phyloP scores from a whole-genome alignment of 2,888 invertebrate species.

The Acanthosepion pharaonis region DNA sequence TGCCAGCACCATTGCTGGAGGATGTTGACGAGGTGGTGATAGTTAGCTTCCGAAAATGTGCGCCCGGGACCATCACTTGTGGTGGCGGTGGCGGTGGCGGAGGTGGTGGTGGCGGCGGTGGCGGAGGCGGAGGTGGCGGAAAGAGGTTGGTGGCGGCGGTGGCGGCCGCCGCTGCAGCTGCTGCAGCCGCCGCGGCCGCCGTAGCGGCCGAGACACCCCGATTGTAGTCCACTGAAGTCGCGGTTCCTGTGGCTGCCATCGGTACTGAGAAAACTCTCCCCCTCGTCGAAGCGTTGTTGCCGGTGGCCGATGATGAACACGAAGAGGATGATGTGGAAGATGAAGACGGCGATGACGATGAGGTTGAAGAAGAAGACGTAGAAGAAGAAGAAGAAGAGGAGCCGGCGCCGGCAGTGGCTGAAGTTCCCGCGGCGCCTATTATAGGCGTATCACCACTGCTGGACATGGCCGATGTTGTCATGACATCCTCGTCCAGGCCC shows the following conservation, averaged over 20 bases:
- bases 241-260: not conserved
- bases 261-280: not conserved
- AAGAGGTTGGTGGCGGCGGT: not conserved
- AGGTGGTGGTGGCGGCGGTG: not conserved
- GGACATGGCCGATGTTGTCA: not conserved
- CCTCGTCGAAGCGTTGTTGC: not conserved
- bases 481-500: not conserved
- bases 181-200: not conserved
- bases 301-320: not conserved
- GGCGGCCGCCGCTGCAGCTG: not conserved
- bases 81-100: not conserved
- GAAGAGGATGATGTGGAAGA: not conserved
- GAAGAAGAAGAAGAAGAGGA: not conserved
- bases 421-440: not conserved
- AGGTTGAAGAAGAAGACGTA: not conserved
- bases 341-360: not conserved
- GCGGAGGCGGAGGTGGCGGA: not conserved
- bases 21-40: not conserved
- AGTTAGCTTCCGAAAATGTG: not conserved
- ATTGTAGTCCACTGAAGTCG: constrained; percentile 20
- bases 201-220: not conserved
- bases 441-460: not conserved
- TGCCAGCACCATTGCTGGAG: not conserved
- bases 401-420: not conserved
- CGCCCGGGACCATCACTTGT: not conserved